Conservation (phyloP, 2,113 vertebrate species). For the Hemiscyllium ocellatum region DNA sequence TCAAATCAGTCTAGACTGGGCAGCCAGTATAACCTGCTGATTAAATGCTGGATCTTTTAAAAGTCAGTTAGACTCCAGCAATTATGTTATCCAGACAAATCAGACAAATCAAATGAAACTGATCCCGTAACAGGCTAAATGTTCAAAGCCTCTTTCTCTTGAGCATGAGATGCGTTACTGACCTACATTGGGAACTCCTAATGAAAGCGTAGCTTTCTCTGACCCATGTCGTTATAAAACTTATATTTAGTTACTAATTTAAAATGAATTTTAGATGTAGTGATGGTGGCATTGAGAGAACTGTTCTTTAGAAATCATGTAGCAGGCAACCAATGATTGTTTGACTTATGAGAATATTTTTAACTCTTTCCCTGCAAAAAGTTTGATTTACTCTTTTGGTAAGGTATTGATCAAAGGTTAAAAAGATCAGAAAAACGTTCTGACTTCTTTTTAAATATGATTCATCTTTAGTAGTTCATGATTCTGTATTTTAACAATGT, state of each 20-base stretch:
- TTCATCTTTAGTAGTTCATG: neutral
- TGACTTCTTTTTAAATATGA: neutral
- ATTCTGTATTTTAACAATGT: neutral
- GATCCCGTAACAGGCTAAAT: constrained; percentile 34
- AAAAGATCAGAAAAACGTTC: neutral
- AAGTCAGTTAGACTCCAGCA: constrained; percentile 37
- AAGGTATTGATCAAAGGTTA: neutral
- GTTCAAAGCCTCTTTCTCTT: constrained; percentile 35
- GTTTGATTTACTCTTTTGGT: neutral
- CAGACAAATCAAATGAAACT: constrained; percentile 37
- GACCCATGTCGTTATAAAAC: constrained; percentile 30
- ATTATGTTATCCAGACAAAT: constrained; percentile 37
- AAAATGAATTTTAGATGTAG: constrained; percentile 35
- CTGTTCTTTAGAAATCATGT: constrained; percentile 9
- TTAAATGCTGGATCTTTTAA: constrained; percentile 37
- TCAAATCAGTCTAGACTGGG: constrained; percentile 35
- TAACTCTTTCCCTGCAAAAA: constrained; percentile 5
- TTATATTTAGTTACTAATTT: constrained; percentile 36
- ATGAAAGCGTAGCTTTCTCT: constrained; percentile 32
- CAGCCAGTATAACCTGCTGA: constrained; percentile 36
- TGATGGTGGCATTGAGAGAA: constrained; percentile 13
- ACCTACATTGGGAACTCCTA: constrained; percentile 33
- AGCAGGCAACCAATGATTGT: neutral
- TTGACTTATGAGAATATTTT: neutral
- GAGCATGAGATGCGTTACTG: constrained; percentile 26